Evolutionary conservation across 1,140 invertebrate genomes (phyloP).

Genomic region (Luehdorfia chinensis): DNA sequence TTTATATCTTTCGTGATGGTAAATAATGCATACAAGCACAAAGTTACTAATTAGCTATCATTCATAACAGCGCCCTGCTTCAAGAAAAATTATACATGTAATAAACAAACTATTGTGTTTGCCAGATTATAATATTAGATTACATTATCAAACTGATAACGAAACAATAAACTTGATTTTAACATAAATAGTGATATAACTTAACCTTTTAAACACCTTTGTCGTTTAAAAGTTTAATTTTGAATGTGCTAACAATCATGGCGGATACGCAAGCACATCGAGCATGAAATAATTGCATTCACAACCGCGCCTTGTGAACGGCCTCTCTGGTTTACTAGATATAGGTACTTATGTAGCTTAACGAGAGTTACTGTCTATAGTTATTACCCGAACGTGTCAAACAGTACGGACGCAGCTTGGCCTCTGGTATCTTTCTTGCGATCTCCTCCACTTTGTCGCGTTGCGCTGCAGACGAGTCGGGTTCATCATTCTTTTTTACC

Average conservation of each 20-base stretch:
- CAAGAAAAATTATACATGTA: too few species aligned
- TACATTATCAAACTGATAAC: conserved; percentile 22
- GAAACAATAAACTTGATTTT: neutral
- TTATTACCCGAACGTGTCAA: conserved; percentile 52
- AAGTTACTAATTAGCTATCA: too few species aligned
- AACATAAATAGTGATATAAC: conserved; percentile 12
- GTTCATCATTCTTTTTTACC: conserved; percentile 50
- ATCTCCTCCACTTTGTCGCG: conserved; percentile 67
- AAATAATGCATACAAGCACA: too few species aligned
- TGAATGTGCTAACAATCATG: conserved; percentile 41
- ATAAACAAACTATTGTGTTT: conserved; percentile 11
- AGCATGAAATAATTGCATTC: conserved; percentile 71
- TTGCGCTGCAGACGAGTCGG: conserved; percentile 52
- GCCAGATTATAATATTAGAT: conserved; percentile 11
- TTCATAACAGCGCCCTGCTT: too few species aligned
- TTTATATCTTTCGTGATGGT: too few species aligned
- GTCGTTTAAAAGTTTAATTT: conserved; percentile 30
- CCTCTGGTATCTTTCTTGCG: conserved; percentile 28
- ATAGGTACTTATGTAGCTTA: conserved; percentile 42
- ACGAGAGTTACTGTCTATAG: conserved; percentile 50
- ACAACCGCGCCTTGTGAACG: conserved; percentile 62
- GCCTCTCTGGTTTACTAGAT: conserved; percentile 41
- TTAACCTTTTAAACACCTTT: conserved; percentile 9
- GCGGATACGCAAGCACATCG: conserved; percentile 52
- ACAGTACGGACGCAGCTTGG: conserved; percentile 35